A percentile compares a stretch with the other conserved stretches of the same genome.
phyloP scores from a whole-genome alignment of 2,888 invertebrate genomes.

The Smittia sp. region DNA sequence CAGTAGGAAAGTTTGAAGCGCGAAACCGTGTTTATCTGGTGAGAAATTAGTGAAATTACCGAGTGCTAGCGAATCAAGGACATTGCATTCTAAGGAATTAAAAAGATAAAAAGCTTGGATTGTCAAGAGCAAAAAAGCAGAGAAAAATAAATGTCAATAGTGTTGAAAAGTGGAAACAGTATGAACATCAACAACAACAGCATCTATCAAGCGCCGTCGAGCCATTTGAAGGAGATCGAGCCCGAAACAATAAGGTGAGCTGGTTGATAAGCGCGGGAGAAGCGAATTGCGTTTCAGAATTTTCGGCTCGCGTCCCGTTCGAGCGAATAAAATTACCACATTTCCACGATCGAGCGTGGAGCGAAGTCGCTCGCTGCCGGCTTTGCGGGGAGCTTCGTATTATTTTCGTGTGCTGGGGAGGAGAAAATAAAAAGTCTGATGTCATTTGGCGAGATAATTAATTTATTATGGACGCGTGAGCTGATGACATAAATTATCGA shows the following conservation, averaged over 20 bases:
- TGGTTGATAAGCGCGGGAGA: neutral
- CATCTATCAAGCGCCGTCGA: slow-evolving; percentile 34
- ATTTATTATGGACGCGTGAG: slow-evolving; percentile 34
- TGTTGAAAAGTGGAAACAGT: slow-evolving; percentile 40
- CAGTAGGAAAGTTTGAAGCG: no score
- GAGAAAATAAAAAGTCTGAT: slow-evolving; percentile 21
- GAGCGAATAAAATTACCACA: slow-evolving; percentile 30
- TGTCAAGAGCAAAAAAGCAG: neutral
- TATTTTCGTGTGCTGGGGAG: neutral
- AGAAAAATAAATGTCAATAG: slow-evolving; percentile 35
- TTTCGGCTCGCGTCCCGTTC: neutral
- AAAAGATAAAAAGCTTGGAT: neutral
- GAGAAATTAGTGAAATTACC: neutral
- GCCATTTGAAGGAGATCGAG: slow-evolving; percentile 32
- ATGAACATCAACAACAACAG: slow-evolving; percentile 38
- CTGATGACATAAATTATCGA: slow-evolving; percentile 25
- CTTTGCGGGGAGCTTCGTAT: slow-evolving; percentile 24
- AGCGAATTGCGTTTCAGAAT: slow-evolving; percentile 27
- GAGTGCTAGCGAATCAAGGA: neutral
- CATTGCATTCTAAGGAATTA: neutral
- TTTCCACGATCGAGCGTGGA: neutral
- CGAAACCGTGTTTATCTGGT: neutral
- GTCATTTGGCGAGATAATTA: slow-evolving; percentile 32
- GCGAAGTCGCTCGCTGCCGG: slow-evolving; percentile 17
- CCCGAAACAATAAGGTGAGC: slow-evolving; percentile 39